Conservation (phyloP, 2,113 vertebrate species). For the Lipotes vexillifer region DNA sequence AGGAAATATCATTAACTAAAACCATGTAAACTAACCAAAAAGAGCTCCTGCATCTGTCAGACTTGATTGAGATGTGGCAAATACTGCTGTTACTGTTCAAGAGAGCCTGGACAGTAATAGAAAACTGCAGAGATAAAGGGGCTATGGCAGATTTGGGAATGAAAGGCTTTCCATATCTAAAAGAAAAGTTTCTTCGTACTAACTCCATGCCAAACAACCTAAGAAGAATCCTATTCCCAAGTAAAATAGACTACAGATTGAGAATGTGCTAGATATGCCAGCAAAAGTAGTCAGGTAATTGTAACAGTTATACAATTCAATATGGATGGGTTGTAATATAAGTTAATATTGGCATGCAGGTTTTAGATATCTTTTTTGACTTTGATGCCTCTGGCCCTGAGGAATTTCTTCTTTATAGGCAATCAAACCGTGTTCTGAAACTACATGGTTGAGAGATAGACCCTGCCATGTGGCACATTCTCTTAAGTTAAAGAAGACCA, state of each 20-base stretch:
- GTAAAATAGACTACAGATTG: background rate
- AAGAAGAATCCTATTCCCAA: background rate
- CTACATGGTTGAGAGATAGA: background rate
- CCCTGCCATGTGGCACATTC: background rate
- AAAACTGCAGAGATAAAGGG: background rate
- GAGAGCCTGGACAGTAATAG: accelerated
- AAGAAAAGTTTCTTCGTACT: background rate
- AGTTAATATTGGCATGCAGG: background rate
- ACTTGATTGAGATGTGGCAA: background rate
- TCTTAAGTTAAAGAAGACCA: background rate
- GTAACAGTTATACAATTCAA: background rate
- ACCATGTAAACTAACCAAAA: background rate
- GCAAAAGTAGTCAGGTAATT: background rate
- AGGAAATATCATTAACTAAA: background rate
- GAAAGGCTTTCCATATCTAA: accelerated
- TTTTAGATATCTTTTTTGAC: background rate
- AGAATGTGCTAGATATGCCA: background rate
- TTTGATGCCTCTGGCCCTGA: background rate
- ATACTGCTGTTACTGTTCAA: background rate
- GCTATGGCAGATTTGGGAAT: background rate
- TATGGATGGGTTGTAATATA: background rate
- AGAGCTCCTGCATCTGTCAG: background rate
- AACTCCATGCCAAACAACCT: background rate
- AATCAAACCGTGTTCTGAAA: background rate
- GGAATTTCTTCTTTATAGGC: background rate